A percentile compares a stretch with the other conserved stretches of the same genome.
Conservation (phyloP, 2,113 vertebrate genomes). For the Coreoperca whiteheadi region DNA sequence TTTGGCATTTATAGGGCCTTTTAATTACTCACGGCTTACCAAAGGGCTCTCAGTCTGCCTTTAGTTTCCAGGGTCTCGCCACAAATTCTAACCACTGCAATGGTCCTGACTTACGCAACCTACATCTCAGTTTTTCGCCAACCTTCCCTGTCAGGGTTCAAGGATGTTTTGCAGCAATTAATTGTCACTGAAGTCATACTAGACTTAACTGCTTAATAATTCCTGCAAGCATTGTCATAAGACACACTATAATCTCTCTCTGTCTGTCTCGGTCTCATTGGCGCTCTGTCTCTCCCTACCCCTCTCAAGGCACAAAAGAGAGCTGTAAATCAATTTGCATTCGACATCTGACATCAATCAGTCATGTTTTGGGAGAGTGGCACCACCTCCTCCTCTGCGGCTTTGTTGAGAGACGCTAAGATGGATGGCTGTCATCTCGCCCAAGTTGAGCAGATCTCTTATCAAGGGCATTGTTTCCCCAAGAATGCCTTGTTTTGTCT, state of each 20-base stretch:
- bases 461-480: conserved; percentile 76
- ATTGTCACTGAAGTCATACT: conserved; percentile 60
- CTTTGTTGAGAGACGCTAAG: conserved; percentile 62
- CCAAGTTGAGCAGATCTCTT: conserved; percentile 70
- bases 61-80: conserved; percentile 85
- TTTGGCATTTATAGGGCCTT: conserved; percentile 87
- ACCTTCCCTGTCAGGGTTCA: conserved; percentile 34
- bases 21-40: conserved; percentile 88
- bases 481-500: conserved; percentile 47
- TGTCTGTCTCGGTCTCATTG: conserved; percentile 35
- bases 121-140: conserved; percentile 4
- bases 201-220: conserved; percentile 70
- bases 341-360: conserved; percentile 80
- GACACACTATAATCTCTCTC: conserved; percentile 45
- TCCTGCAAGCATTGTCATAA: conserved; percentile 52
- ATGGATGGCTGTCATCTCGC: conserved; percentile 76
- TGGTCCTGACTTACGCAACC: conserved; percentile 44
- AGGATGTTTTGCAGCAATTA: conserved; percentile 61
- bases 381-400: conserved; percentile 63
- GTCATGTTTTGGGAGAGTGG: conserved; percentile 75
- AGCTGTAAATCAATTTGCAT: conserved; percentile 79
- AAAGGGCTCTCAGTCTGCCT: conserved; percentile 82
- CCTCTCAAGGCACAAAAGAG: conserved; percentile 51
- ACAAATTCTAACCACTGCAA: conserved; percentile 64
- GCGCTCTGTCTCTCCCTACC: conserved; percentile 24